Evolutionary conservation across 1,140 invertebrate genomes (phyloP).

Genomic region (Nasonia vitripennis): DNA sequence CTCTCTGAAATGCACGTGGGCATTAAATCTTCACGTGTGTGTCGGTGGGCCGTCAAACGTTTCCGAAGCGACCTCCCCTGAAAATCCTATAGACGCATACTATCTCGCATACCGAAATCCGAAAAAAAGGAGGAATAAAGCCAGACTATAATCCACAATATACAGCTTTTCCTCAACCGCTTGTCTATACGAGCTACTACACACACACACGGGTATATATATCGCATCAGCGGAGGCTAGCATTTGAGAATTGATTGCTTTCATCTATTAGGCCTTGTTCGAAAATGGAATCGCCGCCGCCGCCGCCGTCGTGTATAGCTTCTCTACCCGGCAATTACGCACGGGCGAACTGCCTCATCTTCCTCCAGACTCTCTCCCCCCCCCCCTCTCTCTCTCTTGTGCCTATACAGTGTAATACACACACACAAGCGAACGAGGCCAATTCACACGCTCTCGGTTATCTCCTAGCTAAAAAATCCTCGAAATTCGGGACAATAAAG

Average conservation of each 20-base stretch:
- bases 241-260: slow-evolving; percentile 68
- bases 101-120: slow-evolving; percentile 12
- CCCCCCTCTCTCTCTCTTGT: not conserved
- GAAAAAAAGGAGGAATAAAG: not conserved
- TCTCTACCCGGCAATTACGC: slow-evolving; percentile 10
- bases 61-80: not conserved
- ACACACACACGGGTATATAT: no score
- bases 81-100: not conserved
- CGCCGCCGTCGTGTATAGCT: slow-evolving; percentile 43
- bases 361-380: not conserved
- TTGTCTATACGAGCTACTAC: not conserved
- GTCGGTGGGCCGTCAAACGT: not conserved
- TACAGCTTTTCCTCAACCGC: slow-evolving; percentile 50
- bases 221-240: not conserved
- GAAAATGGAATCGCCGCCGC: slow-evolving; percentile 59
- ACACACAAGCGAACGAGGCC: not conserved
- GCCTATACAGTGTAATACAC: not conserved
- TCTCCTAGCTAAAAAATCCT: not conserved
- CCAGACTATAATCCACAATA: not conserved
- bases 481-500: not conserved
- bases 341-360: not conserved
- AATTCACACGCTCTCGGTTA: no score
- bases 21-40: not conserved
- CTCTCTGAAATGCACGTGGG: not conserved
- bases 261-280: slow-evolving; percentile 69